Percentiles rank a stretch among this genome's conserved stretches.
Evolutionary conservation across 2,888 invertebrate species (phyloP).

Genomic region (Liodrosophila aerea): DNA sequence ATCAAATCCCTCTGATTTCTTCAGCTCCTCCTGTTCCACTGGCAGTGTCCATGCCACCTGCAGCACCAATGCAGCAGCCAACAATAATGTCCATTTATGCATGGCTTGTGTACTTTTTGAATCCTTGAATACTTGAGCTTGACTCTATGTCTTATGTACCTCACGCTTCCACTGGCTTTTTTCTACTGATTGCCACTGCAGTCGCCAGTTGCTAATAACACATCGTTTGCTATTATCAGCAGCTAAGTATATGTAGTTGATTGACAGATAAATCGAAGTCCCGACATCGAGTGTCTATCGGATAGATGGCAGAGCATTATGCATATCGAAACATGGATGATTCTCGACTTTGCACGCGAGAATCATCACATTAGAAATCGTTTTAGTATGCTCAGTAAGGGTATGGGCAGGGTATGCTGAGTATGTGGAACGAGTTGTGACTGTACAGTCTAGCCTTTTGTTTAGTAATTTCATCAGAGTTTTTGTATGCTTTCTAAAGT

Average conservation of each 20-base stretch:
- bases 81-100: conserved; percentile 15
- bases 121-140: neutral
- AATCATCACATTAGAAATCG: too few species aligned
- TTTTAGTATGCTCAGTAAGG: too few species aligned
- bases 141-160: conserved; percentile 13
- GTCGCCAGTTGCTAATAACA: conserved; percentile 39
- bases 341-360: too few species aligned
- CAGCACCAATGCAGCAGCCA: conserved; percentile 23
- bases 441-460: too few species aligned
- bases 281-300: too few species aligned
- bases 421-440: too few species aligned
- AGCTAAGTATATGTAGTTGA: conserved; percentile 8
- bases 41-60: conserved; percentile 15
- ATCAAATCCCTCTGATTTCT: too few species aligned
- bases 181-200: conserved; percentile 37
- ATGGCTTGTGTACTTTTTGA: conserved; percentile 13
- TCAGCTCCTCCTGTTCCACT: conserved; percentile 1
- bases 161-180: conserved; percentile 31
- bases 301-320: too few species aligned
- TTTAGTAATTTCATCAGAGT: too few species aligned
- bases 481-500: too few species aligned
- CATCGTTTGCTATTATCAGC: conserved; percentile 28
- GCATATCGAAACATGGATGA: too few species aligned
- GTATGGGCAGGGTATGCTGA: too few species aligned
- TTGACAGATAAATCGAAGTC: neutral